Percentiles rank a stretch among this genome's conserved stretches.
Conservation (phyloP, 2,113 vertebrate species). For the Cebidichthys violaceus region DNA sequence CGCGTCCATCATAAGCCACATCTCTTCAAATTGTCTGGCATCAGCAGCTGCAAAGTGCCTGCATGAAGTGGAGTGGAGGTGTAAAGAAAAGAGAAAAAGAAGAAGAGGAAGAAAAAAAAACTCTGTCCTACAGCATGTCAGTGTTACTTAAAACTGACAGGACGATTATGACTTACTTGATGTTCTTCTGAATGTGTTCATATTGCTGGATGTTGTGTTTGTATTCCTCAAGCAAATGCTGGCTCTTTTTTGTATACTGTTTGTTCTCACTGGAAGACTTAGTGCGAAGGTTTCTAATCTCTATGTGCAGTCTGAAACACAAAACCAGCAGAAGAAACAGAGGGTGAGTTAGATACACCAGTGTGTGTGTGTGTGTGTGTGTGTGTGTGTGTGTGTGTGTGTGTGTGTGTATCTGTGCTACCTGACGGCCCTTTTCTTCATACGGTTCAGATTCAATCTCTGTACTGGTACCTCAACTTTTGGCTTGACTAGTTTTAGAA, state of each 20-base stretch:
- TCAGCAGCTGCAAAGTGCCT: constrained; percentile 84
- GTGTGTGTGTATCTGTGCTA: constrained; percentile 49
- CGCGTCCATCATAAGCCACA: constrained; percentile 88
- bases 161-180: constrained; percentile 77
- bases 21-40: constrained; percentile 77
- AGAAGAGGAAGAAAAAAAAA: background rate
- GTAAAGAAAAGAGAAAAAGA: background rate
- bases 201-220: constrained; percentile 77
- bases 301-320: constrained; percentile 79
- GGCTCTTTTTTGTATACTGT: constrained; percentile 78
- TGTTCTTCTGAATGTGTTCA: constrained; percentile 83
- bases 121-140: background rate
- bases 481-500: background rate
- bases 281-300: constrained; percentile 75
- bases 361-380: background rate
- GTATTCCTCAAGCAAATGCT: constrained; percentile 73
- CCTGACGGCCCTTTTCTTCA: constrained; percentile 85
- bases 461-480: constrained; percentile 63
- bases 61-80: background rate
- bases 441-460: constrained; percentile 75
- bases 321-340: background rate
- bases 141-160: background rate
- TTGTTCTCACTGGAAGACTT: constrained; percentile 77
- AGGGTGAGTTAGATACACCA: background rate
- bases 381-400: background rate